Conservation (phyloP, 2,113 vertebrate genomes). For the Vicugna pacos region DNA sequence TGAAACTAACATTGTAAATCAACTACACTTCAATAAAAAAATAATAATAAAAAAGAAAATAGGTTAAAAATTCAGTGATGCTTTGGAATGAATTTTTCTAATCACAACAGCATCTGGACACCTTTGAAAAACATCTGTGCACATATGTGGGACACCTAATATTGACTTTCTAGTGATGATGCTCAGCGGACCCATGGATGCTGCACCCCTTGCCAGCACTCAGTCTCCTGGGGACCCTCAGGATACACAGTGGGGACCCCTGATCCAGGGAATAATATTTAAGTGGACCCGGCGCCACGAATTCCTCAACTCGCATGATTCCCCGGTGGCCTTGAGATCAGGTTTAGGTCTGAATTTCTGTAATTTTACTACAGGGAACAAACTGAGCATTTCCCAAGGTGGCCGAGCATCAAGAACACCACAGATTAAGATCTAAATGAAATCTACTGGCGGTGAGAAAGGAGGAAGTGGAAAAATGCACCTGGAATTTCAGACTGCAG, state of each 20-base stretch:
- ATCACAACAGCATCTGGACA: background rate
- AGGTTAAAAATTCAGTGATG: background rate
- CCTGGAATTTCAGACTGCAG: background rate
- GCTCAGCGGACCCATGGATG: too few relatives aligned
- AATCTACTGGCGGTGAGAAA: background rate
- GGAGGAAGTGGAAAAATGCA: background rate
- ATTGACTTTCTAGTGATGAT: background rate
- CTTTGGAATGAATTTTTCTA: background rate
- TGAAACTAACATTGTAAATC: too few relatives aligned
- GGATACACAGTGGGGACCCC: background rate
- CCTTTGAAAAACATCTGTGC: background rate
- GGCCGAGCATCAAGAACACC: background rate
- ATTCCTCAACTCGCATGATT: background rate
- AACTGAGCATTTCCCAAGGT: background rate
- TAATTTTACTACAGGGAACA: background rate
- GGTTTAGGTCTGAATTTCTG: conserved; percentile 6
- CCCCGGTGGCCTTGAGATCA: background rate
- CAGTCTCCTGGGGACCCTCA: background rate
- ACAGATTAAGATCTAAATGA: conserved; percentile 3
- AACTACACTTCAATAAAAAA: too few relatives aligned
- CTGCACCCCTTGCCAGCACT: background rate
- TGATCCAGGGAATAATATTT: background rate
- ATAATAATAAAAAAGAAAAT: too few relatives aligned
- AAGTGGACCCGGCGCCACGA: background rate
- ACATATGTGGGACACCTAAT: background rate